Conservation (phyloP, 2,888 invertebrate species). For the Lacanobia oleracea region DNA sequence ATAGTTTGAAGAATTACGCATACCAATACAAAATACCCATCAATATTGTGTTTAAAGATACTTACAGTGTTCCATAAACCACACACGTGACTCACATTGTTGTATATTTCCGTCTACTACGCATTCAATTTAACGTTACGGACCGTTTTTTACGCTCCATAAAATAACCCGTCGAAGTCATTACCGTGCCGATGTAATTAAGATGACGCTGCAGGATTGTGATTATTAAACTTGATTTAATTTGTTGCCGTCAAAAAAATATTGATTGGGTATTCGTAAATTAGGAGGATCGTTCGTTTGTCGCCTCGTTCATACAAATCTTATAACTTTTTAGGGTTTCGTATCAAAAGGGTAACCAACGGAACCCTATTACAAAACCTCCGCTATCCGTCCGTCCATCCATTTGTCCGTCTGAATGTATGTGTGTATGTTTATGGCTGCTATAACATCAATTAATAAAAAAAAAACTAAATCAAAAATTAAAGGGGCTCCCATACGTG, state of each 20-base stretch:
- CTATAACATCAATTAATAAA: too few species aligned
- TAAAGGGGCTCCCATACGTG: too few species aligned
- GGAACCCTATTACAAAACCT: too few species aligned
- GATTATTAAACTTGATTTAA: constrained; percentile 28
- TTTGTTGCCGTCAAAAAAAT: constrained; percentile 25
- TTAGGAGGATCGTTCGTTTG: background rate
- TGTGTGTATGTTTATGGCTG: too few species aligned
- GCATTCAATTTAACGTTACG: constrained; percentile 27
- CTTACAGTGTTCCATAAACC: constrained; percentile 1
- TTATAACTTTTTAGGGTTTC: background rate
- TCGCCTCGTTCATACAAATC: background rate
- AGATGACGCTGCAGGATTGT: constrained; percentile 44
- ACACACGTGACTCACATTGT: constrained; percentile 38
- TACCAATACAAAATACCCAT: background rate
- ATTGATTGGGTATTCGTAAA: constrained; percentile 23
- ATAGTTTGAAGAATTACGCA: background rate
- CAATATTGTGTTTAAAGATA: constrained; percentile 17
- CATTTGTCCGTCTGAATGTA: too few species aligned
- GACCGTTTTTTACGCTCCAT: constrained; percentile 26
- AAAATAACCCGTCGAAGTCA: constrained; percentile 36
- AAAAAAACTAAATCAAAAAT: too few species aligned
- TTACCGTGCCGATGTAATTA: constrained; percentile 39
- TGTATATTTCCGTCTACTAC: constrained; percentile 41
- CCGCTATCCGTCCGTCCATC: too few species aligned
- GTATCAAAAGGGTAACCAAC: too few species aligned